These are phyloP conservation scores for Adela reaumurella DNA, from an alignment of 2,888 invertebrate species.

Conservation along the genomic window DNA sequence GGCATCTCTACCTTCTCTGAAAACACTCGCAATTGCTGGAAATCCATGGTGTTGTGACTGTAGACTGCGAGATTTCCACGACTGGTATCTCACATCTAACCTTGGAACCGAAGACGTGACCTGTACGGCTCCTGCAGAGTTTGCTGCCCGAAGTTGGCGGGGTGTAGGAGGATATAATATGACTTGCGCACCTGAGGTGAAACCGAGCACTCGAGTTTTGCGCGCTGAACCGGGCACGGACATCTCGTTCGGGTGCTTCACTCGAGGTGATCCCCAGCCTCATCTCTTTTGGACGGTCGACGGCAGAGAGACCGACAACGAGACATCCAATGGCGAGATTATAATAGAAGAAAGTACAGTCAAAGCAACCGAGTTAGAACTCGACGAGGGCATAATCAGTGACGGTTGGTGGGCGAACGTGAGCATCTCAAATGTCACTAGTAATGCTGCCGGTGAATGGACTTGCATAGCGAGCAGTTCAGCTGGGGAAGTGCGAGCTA, in stretches of 20 bases:
- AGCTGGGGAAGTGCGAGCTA: conserved; percentile 57
- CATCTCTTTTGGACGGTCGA: conserved; percentile 76
- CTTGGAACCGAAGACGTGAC: conserved; percentile 70
- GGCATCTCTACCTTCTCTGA: conserved; percentile 55
- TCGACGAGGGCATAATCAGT: conserved; percentile 37
- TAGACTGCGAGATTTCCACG: conserved; percentile 73
- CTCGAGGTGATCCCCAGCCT: conserved; percentile 78
- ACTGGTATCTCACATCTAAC: conserved; percentile 77
- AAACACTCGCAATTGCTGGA: conserved; percentile 74
- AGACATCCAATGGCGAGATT: conserved; percentile 31
- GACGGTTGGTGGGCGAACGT: conserved; percentile 73
- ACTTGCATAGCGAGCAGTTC: conserved; percentile 74
- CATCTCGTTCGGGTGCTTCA: conserved; percentile 75
- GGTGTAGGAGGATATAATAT: conserved; percentile 69
- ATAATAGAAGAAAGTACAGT: conserved; percentile 26
- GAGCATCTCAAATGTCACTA: conserved; percentile 77
- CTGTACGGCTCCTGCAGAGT: conserved; percentile 66
- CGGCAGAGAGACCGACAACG: conserved; percentile 43
- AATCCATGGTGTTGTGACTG: conserved; percentile 93
- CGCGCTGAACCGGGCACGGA: conserved; percentile 78
- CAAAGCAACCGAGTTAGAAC: conserved; percentile 32
- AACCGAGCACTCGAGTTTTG: conserved; percentile 53
- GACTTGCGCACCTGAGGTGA: conserved; percentile 74
- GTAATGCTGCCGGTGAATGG: conserved; percentile 80
- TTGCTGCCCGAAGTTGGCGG: conserved; percentile 70